Evolutionary conservation across 1,140 invertebrate genomes (phyloP), one percentile per base, ranked within the genome.

Genomic region (Drosophila insularis): DNA sequence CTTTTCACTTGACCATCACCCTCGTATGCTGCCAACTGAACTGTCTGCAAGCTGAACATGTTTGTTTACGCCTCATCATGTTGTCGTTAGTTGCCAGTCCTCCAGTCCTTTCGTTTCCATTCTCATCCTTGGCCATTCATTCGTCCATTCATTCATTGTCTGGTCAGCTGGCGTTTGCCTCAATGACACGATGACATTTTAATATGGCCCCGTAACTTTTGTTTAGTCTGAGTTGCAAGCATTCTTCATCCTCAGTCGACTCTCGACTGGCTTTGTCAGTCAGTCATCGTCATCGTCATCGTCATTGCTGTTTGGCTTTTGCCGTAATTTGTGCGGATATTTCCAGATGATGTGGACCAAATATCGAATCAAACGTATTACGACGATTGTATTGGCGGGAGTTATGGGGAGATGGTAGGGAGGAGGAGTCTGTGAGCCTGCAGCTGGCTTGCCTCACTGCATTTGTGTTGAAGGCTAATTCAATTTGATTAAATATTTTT

Each of bases 41-140:
- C 70, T 78, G 84, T 89, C 84, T 69, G 65, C 80, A 53, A 89
- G 74, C 74, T 78, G 77, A 77, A 84, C 85, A 89, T 89, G 85
- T 89, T 89, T 89, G 85, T 89, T 89, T 89, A 89, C 84, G 84
- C 84, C 84, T 89, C 84, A 89, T 89, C 84, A 89, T 89, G 84
- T 89, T 76, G 84, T 87, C 82, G 82, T 87, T 87, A 87, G 76
- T 81, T 78, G 82, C 63, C 71, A 53, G 59, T 67, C 74, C 63
- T 37, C 35, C 35, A 11, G 35, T 37, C 10, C 35, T 13, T 11
- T 13, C 10, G 11, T 37, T 37, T 37, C 35, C 35, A 4, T 37
- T 13, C 35, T 37, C 11, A 37, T 37, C 35, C 35, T 37, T 37
- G 8, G 32, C 4, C 54, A 27, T 53, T 10, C 37, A 27, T 27